Base-by-base conservation (phyloP, 2,797 vertebrate species). In the Phoeniculus purpureus region DNA sequence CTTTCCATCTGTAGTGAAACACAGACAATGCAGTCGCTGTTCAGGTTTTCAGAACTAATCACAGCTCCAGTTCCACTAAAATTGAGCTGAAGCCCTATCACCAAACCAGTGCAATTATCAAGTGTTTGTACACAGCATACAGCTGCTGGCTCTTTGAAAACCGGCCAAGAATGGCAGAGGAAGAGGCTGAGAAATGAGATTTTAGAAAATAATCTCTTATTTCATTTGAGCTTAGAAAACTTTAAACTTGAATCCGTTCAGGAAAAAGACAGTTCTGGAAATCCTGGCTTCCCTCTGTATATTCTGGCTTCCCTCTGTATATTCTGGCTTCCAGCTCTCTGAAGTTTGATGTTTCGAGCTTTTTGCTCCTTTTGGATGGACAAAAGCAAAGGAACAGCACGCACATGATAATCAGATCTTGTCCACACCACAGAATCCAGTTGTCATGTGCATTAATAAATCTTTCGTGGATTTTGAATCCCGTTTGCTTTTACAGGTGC, bases 51-150 rank as follows among this genome's bases (percentile, higher is more conserved):
- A 31, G n/a, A 86, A 85, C 52, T 65, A 82, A 64, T 79, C 71
- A 58, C 15, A 58, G 6, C 20, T 52, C 18, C 54, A 70, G 25
- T 21, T 89, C 79, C 76, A 26, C 54, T 59, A 74, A 86, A 80
- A 71, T 72, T 83, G 26, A 34, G 85, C 52, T 52, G 64, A 81
- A 92, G 31, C 40, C 56, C 52, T 81, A 65, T 68, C 56, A 75
- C 54, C 48, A 89, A 85, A 73, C 32, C 56, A 58, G 19, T 85
- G 50, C 37, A 92, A 91, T 91, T 88, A 83, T 77, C 64, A 73
- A 91, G n/a, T 81, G 52, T 64, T 31, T 48, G 13, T 47, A 65
- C 34, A 73, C 27, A 89, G 56, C 16, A 77, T 23, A 40, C n/a
- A 89, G 54, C 29, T 87, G 60, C 31, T 61, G 59, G 25, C 3